phyloP scores from a whole-genome alignment of 2,113 vertebrate species.

The Carlito syrichta region DNA sequence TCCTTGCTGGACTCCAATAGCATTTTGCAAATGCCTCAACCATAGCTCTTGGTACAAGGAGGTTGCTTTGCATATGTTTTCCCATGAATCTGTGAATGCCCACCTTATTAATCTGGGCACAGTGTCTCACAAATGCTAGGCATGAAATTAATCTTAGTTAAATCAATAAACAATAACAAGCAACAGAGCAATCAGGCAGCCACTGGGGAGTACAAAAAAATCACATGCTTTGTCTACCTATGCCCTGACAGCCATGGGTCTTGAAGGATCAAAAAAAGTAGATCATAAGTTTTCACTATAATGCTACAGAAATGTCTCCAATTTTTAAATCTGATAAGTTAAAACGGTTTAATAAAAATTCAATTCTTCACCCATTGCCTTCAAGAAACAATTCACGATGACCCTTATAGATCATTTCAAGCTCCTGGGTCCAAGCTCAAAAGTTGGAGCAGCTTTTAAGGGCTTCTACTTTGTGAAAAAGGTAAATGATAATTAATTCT shows the following conservation, averaged over 20 bases:
- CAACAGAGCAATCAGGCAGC: not conserved
- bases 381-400: not conserved
- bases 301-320: not conserved
- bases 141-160: not conserved
- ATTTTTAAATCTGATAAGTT: not conserved
- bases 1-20: not conserved
- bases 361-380: not conserved
- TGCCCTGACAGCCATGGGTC: not conserved
- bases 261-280: not conserved
- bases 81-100: not conserved
- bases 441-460: not conserved
- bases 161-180: no score
- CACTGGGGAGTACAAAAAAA: not conserved
- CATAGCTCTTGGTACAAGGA: not conserved
- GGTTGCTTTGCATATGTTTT: not conserved
- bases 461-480: not conserved
- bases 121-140: not conserved
- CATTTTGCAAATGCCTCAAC: not conserved
- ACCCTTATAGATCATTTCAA: slow-evolving; percentile 10
- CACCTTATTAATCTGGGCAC: not conserved
- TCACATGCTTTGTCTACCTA: not conserved
- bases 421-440: not conserved
- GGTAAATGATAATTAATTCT: not conserved
- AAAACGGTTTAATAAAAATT: not conserved
- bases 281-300: not conserved